Percentiles rank a stretch among this genome's conserved stretches.
Evolutionary conservation across 2,113 vertebrate species (phyloP).

Genomic region (Eolophus roseicapilla): DNA sequence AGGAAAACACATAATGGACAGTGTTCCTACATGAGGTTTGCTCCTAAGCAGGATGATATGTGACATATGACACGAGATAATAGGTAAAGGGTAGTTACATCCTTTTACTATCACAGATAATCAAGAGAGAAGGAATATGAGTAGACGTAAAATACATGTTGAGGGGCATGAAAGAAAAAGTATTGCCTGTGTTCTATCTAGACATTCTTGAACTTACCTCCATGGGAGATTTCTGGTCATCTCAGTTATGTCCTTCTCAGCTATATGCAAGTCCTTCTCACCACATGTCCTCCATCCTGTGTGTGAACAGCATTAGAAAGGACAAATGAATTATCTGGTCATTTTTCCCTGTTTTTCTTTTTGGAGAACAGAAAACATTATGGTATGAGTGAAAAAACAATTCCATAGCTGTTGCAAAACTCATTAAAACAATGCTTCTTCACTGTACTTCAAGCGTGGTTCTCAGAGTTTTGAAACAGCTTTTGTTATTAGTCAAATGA

Average conservation of each 20-base stretch:
- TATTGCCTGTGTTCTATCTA: not conserved
- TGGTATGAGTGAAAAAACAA: not conserved
- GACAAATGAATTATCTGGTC: not conserved
- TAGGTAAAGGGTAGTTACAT: not conserved
- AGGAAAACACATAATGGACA: not conserved
- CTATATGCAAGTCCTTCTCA: not conserved
- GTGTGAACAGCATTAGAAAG: not conserved
- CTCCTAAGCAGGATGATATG: not conserved
- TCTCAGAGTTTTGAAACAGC: constrained; percentile 66
- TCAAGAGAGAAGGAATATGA: not conserved
- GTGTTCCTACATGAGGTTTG: not conserved
- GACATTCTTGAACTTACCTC: not conserved
- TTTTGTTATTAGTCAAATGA: constrained; percentile 73
- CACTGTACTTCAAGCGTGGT: constrained; percentile 39
- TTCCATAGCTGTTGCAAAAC: constrained; percentile 34
- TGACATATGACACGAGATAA: rapidly evolving
- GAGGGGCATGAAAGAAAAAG: not conserved
- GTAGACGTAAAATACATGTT: not conserved
- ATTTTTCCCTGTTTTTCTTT: not conserved
- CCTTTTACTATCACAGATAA: not conserved
- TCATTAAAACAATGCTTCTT: constrained; percentile 58
- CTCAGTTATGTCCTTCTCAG: not conserved
- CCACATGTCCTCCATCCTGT: not conserved
- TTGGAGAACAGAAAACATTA: constrained; percentile 16
- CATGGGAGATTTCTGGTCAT: not conserved